Evolutionary conservation across 2,113 vertebrate species (phyloP).

Genomic region (Ptychochromis oligacanthus): DNA sequence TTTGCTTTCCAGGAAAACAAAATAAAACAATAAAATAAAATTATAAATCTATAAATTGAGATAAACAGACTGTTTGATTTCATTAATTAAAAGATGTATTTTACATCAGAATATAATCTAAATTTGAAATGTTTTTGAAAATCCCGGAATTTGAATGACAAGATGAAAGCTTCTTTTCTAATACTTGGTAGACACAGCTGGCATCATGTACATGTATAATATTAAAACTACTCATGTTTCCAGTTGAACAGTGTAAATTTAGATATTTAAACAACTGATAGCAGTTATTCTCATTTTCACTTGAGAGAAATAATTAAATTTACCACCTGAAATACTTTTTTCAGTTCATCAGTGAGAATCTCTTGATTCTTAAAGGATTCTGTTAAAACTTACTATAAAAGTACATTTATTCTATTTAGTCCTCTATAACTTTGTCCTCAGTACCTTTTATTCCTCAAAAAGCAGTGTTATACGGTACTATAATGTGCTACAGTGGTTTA

Average conservation of each 20-base stretch:
- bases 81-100: background rate
- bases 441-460: background rate
- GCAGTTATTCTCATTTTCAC: background rate
- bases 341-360: background rate
- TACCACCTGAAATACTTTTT: background rate
- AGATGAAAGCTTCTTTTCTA: background rate
- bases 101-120: background rate
- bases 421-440: too few relatives aligned
- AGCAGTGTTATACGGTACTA: background rate
- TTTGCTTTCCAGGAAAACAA: too few relatives aligned
- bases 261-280: background rate
- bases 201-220: background rate
- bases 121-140: background rate
- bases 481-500: background rate
- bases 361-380: background rate
- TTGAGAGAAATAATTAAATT: background rate
- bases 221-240: constrained; percentile 10
- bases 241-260: too few relatives aligned
- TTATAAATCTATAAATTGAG: too few relatives aligned
- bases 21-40: too few relatives aligned
- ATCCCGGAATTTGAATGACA: background rate
- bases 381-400: background rate
- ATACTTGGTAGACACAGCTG: background rate
- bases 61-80: background rate
- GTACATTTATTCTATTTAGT: background rate